Evolutionary conservation across 1,140 invertebrate species (phyloP).

Genomic region (Hestina assimilis): DNA sequence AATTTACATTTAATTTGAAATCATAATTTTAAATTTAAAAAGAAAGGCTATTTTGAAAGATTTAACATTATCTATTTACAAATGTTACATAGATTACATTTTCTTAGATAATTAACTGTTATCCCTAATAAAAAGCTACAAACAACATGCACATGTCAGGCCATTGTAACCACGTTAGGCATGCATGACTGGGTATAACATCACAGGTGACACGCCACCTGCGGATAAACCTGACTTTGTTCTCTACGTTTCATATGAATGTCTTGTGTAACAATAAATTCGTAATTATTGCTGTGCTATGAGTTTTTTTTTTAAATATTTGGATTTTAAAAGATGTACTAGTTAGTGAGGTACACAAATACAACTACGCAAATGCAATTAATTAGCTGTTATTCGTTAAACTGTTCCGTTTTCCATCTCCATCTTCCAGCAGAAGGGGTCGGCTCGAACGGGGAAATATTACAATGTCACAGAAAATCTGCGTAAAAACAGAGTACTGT

Average conservation of each 20-base stretch:
- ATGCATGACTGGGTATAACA: slow-evolving; percentile 29
- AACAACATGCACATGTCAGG: background rate
- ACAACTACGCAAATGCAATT: too few relatives aligned
- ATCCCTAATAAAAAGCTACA: background rate
- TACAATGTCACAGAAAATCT: too few relatives aligned
- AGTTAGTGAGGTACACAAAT: background rate
- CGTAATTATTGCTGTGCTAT: too few relatives aligned
- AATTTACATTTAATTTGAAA: too few relatives aligned
- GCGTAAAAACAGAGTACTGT: too few relatives aligned
- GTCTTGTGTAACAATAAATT: background rate
- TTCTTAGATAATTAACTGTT: background rate
- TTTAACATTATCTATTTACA: background rate
- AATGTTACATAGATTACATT: background rate
- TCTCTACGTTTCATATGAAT: background rate
- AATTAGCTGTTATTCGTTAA: too few relatives aligned
- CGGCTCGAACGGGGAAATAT: too few relatives aligned
- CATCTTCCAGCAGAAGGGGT: too few relatives aligned
- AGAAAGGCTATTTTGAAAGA: background rate
- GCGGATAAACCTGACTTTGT: slow-evolving; percentile 6
- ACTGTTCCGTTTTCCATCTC: too few relatives aligned
- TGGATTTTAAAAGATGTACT: background rate
- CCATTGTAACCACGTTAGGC: slow-evolving; percentile 14
- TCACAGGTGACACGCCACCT: slow-evolving; percentile 22
- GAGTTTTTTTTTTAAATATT: too few relatives aligned
- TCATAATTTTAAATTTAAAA: too few relatives aligned